A percentile compares a stretch with the other conserved stretches of the same genome.
Evolutionary conservation across 2,113 vertebrate genomes (phyloP).

Genomic region (Leucoraja erinaceus): DNA sequence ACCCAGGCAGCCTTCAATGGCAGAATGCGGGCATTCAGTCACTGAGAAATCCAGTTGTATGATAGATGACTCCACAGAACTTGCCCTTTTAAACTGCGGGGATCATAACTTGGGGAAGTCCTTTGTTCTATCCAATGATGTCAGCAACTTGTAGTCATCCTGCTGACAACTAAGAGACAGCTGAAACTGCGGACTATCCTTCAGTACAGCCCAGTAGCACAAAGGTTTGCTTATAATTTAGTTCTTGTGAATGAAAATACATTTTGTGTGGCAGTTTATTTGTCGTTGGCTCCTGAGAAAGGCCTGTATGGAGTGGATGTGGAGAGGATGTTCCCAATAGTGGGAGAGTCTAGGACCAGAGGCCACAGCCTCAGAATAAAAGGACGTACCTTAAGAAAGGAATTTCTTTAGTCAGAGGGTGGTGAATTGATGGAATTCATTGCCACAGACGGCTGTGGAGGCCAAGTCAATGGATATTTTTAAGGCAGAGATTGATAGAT

Average conservation of each 20-base stretch:
- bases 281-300: constrained; percentile 45
- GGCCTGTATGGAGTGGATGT: too few relatives aligned
- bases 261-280: constrained; percentile 50
- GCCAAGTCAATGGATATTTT: too few relatives aligned
- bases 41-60: constrained; percentile 44
- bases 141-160: constrained; percentile 40
- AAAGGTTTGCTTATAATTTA: constrained; percentile 56
- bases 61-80: constrained; percentile 45
- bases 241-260: constrained; percentile 46
- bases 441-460: too few relatives aligned
- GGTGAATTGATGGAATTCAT: too few relatives aligned
- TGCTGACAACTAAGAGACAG: constrained; percentile 41
- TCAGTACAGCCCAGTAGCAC: constrained; percentile 47
- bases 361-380: too few relatives aligned
- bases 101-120: constrained; percentile 38
- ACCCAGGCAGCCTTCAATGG: constrained; percentile 40
- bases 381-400: too few relatives aligned
- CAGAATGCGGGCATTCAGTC: constrained; percentile 45
- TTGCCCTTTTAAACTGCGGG: constrained; percentile 34
- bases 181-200: constrained; percentile 38
- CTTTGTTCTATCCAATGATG: constrained; percentile 42
- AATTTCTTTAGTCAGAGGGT: too few relatives aligned
- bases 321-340: too few relatives aligned
- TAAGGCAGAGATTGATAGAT: too few relatives aligned
- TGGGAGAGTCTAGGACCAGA: too few relatives aligned